Conservation (phyloP, 1,140 invertebrate genomes). For the Drosophila gunungcola region DNA sequence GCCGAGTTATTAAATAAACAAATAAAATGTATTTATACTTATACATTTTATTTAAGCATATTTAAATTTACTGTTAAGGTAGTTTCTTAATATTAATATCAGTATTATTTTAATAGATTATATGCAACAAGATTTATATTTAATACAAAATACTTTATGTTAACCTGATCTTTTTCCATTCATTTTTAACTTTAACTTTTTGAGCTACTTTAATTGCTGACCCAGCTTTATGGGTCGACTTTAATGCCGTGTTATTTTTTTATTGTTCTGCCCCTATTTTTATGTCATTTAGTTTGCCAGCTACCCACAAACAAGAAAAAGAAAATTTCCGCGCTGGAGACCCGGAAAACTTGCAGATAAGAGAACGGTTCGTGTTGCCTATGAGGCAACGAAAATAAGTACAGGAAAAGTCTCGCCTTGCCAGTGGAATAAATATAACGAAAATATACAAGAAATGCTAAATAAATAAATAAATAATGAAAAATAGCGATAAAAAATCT, state of each 20-base stretch:
- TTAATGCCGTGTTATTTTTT: constrained; percentile 3
- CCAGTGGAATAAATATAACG: constrained; percentile 22
- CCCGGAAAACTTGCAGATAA: constrained; percentile 43
- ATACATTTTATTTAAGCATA: too few species aligned
- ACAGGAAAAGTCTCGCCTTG: too few species aligned
- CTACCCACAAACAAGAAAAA: not conserved
- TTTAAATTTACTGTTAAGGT: too few species aligned
- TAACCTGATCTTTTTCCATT: too few species aligned
- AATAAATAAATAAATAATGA: constrained; percentile 81
- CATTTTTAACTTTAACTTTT: too few species aligned
- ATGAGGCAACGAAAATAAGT: not conserved
- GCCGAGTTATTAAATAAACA: too few species aligned
- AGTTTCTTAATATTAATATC: too few species aligned
- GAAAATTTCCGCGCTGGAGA: constrained; percentile 30
- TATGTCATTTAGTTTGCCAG: not conserved
- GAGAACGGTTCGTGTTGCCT: constrained; percentile 22
- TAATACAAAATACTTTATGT: too few species aligned
- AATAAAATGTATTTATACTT: too few species aligned
- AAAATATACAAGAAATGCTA: constrained; percentile 52
- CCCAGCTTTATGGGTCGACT: not conserved
- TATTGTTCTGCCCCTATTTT: constrained; percentile 4
- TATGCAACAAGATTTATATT: too few species aligned
- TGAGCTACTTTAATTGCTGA: not conserved
- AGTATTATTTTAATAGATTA: too few species aligned
- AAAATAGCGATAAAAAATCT: constrained; percentile 74